These are phyloP conservation scores for Lepidurus apus DNA, from an alignment of 1,140 invertebrate species.

Conservation along the genomic window DNA sequence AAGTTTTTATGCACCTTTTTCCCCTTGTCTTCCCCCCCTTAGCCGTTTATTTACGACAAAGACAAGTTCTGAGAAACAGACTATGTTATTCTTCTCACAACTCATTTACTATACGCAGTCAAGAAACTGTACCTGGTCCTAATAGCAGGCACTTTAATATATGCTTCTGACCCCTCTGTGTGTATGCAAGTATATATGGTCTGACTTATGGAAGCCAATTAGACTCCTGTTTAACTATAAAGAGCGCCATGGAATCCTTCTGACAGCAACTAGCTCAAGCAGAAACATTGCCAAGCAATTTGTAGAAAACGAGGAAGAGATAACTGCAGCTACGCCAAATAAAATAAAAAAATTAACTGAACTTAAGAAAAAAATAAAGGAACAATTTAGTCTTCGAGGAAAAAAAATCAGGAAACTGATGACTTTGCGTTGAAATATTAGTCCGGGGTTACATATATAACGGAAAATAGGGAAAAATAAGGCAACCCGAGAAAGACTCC, in stretches of 20 bases:
- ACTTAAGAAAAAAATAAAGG: too few relatives aligned
- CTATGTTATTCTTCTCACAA: neutral
- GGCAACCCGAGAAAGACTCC: neutral
- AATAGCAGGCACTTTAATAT: neutral
- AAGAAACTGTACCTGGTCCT: neutral
- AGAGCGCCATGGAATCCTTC: neutral
- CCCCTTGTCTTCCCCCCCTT: neutral
- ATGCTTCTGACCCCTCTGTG: neutral
- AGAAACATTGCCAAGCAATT: neutral
- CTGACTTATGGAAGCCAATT: conserved; percentile 10
- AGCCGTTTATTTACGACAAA: neutral
- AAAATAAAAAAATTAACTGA: too few relatives aligned
- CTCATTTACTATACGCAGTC: neutral
- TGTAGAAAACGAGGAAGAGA: neutral
- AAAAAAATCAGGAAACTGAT: neutral
- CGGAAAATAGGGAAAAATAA: neutral
- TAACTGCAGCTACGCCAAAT: too few relatives aligned
- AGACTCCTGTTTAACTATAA: neutral
- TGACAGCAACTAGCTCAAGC: neutral
- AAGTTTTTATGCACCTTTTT: neutral
- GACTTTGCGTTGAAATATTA: neutral
- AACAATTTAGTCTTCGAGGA: neutral
- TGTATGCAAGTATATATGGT: neutral
- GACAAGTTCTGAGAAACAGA: conserved; percentile 14
- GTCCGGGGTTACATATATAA: neutral